Evolutionary conservation across 2,797 vertebrate species (phyloP).

Genomic region (Acropternis orthonyx): DNA sequence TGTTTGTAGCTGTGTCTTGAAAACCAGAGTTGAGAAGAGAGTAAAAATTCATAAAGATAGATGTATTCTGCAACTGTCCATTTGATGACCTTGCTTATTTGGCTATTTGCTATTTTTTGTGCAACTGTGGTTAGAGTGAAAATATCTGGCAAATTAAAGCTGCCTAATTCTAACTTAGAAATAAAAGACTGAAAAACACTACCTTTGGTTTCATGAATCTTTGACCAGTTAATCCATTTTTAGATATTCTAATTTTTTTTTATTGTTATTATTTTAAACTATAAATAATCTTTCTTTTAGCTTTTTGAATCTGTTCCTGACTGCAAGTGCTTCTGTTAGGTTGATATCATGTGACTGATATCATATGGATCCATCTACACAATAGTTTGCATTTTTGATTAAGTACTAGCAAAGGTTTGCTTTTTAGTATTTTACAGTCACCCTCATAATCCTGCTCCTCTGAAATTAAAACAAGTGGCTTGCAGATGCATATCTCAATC

Average conservation of each 20-base stretch:
- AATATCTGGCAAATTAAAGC: neutral
- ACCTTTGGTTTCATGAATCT: neutral
- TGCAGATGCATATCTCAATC: neutral
- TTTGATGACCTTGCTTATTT: neutral
- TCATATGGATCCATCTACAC: neutral
- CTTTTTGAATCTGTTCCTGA: neutral
- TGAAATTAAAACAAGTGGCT: neutral
- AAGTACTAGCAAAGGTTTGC: neutral
- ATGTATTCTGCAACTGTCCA: neutral
- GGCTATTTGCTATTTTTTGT: neutral
- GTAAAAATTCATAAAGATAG: neutral
- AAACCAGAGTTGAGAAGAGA: neutral
- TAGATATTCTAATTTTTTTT: neutral
- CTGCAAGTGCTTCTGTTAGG: neutral
- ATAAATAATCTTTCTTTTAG: neutral
- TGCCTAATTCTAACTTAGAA: neutral
- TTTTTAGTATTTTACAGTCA: neutral
- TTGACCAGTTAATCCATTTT: neutral
- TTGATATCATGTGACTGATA: neutral
- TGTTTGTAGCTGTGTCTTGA: neutral
- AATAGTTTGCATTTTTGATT: neutral
- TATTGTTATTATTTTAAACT: neutral
- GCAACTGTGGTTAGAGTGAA: neutral
- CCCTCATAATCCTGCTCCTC: neutral
- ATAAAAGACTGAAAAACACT: neutral